Evolutionary conservation across 2,888 invertebrate genomes (phyloP), one percentile per base, ranked within the genome.

Genomic region (Glaucopsyche alexis): DNA sequence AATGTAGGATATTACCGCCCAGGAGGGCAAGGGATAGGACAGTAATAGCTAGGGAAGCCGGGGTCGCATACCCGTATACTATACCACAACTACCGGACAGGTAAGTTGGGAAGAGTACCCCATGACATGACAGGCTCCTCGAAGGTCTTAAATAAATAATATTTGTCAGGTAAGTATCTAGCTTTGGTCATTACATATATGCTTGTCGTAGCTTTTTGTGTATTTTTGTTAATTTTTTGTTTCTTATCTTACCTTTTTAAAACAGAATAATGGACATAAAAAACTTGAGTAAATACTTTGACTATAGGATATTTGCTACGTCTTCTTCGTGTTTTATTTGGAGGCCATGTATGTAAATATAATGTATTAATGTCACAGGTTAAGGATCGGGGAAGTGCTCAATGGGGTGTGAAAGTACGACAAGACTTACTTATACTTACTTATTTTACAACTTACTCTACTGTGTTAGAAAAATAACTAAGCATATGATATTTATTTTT

Each of bases 151-250:
- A 42, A 42, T 42, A 42, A 42, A 49, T 16, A 16, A 52, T 52
- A 49, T 49, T 49, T 49, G 19, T 55, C 11, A 55, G 55, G 55
- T 55, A 55, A 55, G 55, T 55, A 5, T 11, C 19, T 55, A 5
- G 19, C 19, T 55, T 55, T 19, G 7, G 52, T 55, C 16, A 9
- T 19, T 19, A 55, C 55, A 55, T 55, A 55, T 47, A 45, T 19
- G 67, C 67, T 67, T 67, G 16, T 67, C 47, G 42, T 67, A 67
- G 67, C 67, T 67, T 55, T 16, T n/a, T 55, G 49, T 49, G 13
- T 49, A 49, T 49, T 13, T 49, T 14, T 49, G 49, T 45, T 5
- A 16, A 16, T 16, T 16, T 52, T 29, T 2, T 42, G 7, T 42
- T 42, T 6, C 42, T 40, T 40, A 40, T 40, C 42, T 42, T 1